These are phyloP conservation scores for Agriopis leucophaearia DNA, from an alignment of 2,888 invertebrate genomes.

Conservation along the genomic window DNA sequence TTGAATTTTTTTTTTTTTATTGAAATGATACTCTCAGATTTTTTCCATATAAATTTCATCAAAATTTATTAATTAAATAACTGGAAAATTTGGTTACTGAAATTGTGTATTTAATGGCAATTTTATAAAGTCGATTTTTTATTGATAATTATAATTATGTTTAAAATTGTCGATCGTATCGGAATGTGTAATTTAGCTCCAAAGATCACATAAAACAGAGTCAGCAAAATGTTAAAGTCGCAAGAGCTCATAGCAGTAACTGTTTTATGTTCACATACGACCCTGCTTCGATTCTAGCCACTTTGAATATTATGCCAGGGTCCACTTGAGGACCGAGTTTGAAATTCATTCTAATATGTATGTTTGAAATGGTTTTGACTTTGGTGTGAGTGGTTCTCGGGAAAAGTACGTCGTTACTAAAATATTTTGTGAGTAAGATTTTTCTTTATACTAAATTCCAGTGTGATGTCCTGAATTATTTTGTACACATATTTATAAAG, in stretches of 20 bases:
- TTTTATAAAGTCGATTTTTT: too few species aligned
- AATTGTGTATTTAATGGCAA: too few species aligned
- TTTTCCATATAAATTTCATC: too few species aligned
- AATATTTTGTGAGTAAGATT: not conserved
- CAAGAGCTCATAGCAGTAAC: slow-evolving; percentile 60
- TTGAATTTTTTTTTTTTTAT: too few species aligned
- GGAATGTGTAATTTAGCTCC: slow-evolving; percentile 24
- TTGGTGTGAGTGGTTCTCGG: not conserved
- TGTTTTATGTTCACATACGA: slow-evolving; percentile 53
- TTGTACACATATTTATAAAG: too few species aligned
- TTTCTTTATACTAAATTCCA: not conserved
- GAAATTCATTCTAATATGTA: slow-evolving; percentile 3
- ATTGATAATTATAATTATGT: too few species aligned
- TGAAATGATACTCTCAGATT: too few species aligned
- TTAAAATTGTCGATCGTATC: slow-evolving; percentile 35
- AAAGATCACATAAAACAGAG: slow-evolving; percentile 50
- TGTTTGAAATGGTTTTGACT: slow-evolving; percentile 3
- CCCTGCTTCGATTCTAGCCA: slow-evolving; percentile 39
- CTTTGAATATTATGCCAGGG: slow-evolving; percentile 12
- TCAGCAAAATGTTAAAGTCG: slow-evolving; percentile 55
- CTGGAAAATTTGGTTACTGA: too few species aligned
- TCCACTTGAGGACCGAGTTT: not conserved
- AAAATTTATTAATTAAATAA: too few species aligned
- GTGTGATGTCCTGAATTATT: too few species aligned
- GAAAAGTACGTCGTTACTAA: not conserved